Conservation (phyloP, 2,797 vertebrate genomes). For the Cuculus canorus region DNA sequence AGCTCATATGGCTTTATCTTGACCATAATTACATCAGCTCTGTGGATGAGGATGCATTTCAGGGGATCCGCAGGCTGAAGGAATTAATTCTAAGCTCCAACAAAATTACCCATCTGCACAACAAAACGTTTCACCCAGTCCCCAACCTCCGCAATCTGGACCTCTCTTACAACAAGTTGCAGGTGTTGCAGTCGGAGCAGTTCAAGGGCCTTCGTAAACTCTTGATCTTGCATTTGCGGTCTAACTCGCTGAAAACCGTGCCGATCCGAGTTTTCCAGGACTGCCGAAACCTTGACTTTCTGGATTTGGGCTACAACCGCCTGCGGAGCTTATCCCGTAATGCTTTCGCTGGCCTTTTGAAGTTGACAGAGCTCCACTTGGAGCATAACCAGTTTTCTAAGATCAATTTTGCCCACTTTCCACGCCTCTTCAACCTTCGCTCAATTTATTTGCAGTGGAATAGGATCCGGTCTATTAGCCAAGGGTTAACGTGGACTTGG, state of each 20-base stretch:
- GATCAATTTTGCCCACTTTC: constrained; percentile 96
- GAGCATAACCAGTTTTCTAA: constrained; percentile 99
- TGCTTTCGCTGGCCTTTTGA: constrained; percentile 94
- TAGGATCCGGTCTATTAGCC: constrained; percentile 89
- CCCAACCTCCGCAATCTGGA: constrained; percentile 96
- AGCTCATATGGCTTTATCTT: constrained; percentile 97
- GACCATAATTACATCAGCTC: constrained; percentile 95
- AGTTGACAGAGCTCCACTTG: constrained; percentile 93
- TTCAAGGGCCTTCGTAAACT: constrained; percentile 93
- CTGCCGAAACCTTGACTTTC: constrained; percentile 95
- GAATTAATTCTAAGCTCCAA: constrained; percentile 98
- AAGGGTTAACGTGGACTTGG: constrained; percentile 96
- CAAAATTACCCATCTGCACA: constrained; percentile 91
- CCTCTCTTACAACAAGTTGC: constrained; percentile 96
- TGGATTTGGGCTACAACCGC: constrained; percentile 96
- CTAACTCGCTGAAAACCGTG: constrained; percentile 92
- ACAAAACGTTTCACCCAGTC: constrained; percentile 92
- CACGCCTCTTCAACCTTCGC: constrained; percentile 92
- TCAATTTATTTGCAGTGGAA: constrained; percentile 97
- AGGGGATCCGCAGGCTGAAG: constrained; percentile 93
- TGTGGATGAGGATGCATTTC: constrained; percentile 92
- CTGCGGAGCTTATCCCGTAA: constrained; percentile 94
- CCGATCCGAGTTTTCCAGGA: constrained; percentile 95
- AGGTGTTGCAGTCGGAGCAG: constrained; percentile 88
- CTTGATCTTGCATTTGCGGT: constrained; percentile 92